Conservation (phyloP, 1,140 invertebrate genomes). For the Camponotus vicinus region DNA sequence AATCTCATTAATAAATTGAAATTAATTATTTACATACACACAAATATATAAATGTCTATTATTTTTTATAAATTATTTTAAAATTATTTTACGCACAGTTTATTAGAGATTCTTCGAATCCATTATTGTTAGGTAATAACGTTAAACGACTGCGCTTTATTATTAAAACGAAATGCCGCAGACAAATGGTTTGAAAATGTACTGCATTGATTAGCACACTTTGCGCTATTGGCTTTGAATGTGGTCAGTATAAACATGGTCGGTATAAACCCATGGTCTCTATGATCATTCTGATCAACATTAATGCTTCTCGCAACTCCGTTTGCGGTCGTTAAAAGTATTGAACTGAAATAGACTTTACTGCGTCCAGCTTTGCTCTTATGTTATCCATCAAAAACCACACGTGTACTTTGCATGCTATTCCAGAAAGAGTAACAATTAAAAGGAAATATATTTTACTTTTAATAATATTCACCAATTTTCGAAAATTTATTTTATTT, state of each 20-base stretch:
- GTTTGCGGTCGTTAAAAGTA: slow-evolving; percentile 45
- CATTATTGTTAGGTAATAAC: background rate
- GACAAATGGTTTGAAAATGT: slow-evolving; percentile 9
- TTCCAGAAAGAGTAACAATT: background rate
- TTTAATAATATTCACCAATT: background rate
- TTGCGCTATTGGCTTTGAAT: slow-evolving; percentile 9
- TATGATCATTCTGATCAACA: slow-evolving; percentile 25
- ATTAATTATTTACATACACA: background rate
- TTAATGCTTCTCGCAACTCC: slow-evolving; percentile 31
- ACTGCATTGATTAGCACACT: slow-evolving; percentile 7
- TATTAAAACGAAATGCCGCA: background rate
- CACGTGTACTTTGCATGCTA: background rate
- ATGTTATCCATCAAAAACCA: background rate
- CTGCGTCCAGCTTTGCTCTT: slow-evolving; percentile 21
- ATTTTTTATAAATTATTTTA: background rate
- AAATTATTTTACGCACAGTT: background rate
- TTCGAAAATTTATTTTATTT: background rate
- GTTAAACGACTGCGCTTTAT: background rate
- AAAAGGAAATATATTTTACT: background rate
- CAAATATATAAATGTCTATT: background rate
- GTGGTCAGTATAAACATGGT: slow-evolving; percentile 27
- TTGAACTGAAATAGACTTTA: slow-evolving; percentile 58
- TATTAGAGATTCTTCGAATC: background rate
- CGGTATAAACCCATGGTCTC: slow-evolving; percentile 5
- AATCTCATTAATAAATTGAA: background rate